Conservation (phyloP, 1,140 invertebrate genomes). For the Drosophila grimshawi region DNA sequence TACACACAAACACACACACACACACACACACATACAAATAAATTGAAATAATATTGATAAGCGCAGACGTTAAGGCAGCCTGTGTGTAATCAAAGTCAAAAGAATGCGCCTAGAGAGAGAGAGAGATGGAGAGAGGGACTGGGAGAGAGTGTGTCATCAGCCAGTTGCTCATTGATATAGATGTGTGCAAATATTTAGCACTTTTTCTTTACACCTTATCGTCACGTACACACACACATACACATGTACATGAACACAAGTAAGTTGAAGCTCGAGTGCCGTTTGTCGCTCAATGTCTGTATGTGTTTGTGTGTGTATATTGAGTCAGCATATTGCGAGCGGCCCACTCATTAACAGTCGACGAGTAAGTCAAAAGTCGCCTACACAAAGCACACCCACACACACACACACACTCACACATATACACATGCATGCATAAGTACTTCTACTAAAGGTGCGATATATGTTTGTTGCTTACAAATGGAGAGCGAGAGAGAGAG, state of each 20-base stretch:
- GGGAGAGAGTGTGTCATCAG: constrained; percentile 14
- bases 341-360: constrained; percentile 56
- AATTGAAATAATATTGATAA: constrained; percentile 57
- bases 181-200: constrained; percentile 67
- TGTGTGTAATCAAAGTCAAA: constrained; percentile 32
- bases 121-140: constrained; percentile 10
- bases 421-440: not conserved
- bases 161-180: constrained; percentile 33
- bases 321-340: constrained; percentile 65
- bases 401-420: constrained; percentile 17
- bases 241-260: constrained; percentile 4
- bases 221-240: constrained; percentile 41
- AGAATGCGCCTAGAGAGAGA: constrained; percentile 23
- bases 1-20: constrained; percentile 4
- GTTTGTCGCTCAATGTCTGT: constrained; percentile 23
- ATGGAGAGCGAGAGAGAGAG: not conserved
- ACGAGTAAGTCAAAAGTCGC: constrained; percentile 32
- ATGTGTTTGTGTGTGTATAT: constrained; percentile 18
- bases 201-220: constrained; percentile 55
- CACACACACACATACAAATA: not conserved
- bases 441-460: constrained; percentile 39
- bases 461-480: constrained; percentile 26
- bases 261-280: constrained; percentile 26
- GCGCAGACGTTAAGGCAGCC: constrained; percentile 52
- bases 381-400: constrained; percentile 31